phyloP scores from a whole-genome alignment of 2,797 vertebrate genomes.

The Amblyopsis hoosieri region DNA sequence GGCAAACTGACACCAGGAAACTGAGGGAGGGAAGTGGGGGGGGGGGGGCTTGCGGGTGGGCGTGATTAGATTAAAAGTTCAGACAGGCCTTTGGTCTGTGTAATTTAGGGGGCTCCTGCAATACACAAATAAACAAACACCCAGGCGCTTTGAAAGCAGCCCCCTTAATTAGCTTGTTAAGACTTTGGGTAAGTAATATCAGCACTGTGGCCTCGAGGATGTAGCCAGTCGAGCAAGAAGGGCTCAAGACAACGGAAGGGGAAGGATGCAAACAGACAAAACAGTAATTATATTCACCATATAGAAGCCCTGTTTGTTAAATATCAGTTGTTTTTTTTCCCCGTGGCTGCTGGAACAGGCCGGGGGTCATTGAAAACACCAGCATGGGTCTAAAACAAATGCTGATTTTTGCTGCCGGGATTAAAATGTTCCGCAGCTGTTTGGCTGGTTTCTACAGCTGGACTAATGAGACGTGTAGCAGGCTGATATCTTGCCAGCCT shows the following conservation, averaged over 20 bases:
- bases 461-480: conserved; percentile 71
- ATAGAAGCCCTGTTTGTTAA: conserved; percentile 23
- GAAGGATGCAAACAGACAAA: background rate
- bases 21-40: conserved; percentile 8
- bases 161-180: conserved; percentile 75
- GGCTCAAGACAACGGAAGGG: background rate
- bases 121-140: conserved; percentile 75
- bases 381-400: conserved; percentile 38
- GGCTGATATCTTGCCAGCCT: conserved; percentile 55
- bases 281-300: conserved; percentile 28
- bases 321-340: conserved; percentile 22
- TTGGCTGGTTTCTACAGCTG: conserved; percentile 62
- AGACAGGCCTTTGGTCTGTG: conserved; percentile 73
- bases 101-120: conserved; percentile 66
- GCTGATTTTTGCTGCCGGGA: conserved; percentile 60
- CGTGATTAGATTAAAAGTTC: conserved; percentile 77
- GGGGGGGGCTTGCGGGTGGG: conserved; percentile 38
- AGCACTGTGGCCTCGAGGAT: conserved; percentile 50
- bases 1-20: conserved; percentile 70
- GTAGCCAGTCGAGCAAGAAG: conserved; percentile 34
- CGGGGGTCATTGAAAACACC: conserved; percentile 49
- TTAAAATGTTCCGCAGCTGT: conserved; percentile 69
- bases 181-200: conserved; percentile 62
- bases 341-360: conserved; percentile 13
- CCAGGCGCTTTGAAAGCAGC: conserved; percentile 66